Conservation (phyloP, 2,888 invertebrate genomes). For the Malthinus flaveolus region DNA sequence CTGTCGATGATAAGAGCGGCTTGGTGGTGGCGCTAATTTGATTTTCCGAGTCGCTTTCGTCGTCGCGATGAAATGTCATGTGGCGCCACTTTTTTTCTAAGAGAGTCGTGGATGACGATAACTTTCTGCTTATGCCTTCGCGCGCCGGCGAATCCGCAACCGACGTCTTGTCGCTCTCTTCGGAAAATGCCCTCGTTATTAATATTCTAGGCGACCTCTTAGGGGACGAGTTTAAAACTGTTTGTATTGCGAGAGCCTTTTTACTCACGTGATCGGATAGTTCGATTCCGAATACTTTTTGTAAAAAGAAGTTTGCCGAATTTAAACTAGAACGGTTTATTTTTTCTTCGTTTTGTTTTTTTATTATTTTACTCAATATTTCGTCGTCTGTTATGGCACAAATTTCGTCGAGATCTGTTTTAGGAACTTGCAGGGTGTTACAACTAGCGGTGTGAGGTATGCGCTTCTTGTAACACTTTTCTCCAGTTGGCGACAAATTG, state of each 20-base stretch:
- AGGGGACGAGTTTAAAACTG: slow-evolving; percentile 45
- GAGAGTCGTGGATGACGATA: slow-evolving; percentile 52
- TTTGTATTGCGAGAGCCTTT: slow-evolving; percentile 37
- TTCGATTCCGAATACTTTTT: slow-evolving; percentile 63
- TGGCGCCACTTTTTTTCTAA: slow-evolving; percentile 53
- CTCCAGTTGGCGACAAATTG: slow-evolving; percentile 40
- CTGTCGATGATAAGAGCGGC: slow-evolving; percentile 38
- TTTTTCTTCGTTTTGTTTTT: slow-evolving; percentile 45
- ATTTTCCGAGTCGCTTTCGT: slow-evolving; percentile 44
- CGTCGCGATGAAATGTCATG: slow-evolving; percentile 41
- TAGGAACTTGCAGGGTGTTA: slow-evolving; percentile 68
- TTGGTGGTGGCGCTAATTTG: slow-evolving; percentile 40
- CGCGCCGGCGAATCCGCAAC: slow-evolving; percentile 50
- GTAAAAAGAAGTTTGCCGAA: slow-evolving; percentile 64
- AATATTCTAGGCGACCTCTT: slow-evolving; percentile 67
- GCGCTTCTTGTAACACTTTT: slow-evolving; percentile 48
- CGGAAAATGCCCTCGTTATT: slow-evolving; percentile 73
- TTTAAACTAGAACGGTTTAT: slow-evolving; percentile 52
- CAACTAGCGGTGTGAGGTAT: slow-evolving; percentile 69
- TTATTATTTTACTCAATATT: slow-evolving; percentile 35
- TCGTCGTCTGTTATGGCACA: slow-evolving; percentile 51
- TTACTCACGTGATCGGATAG: slow-evolving; percentile 36
- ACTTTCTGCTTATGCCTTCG: slow-evolving; percentile 48
- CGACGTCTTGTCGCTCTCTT: slow-evolving; percentile 67
- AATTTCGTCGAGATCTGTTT: slow-evolving; percentile 52